Evolutionary conservation across 2,797 vertebrate genomes (phyloP), one percentile per base, ranked within the genome.

Genomic region (Danio tinwini): DNA sequence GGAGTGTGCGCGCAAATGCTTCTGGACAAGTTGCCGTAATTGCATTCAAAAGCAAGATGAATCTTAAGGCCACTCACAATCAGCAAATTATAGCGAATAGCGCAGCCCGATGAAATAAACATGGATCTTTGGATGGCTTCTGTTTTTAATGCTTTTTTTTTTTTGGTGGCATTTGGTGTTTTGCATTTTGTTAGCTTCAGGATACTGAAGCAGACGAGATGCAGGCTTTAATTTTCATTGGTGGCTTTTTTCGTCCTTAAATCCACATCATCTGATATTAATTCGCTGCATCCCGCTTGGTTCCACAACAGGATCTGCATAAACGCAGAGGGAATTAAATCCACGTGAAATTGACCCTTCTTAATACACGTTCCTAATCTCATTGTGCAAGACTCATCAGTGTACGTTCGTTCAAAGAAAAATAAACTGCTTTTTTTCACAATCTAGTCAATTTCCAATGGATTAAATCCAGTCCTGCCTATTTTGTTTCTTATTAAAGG

Each of bases 111-210:
- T 72, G 68, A 79, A 79, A 55, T 79, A 55, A 81, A 75, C 14
- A n/a, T 45, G n/a, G 39, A 59, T 49, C 42, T 69, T 50, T 39
- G 21, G 29, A 68, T 69, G 21, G 64, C 13, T 67, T 56, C 19
- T 10, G 11, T 68, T 76, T 56, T 67, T 67, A 65, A 56, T 56
- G 74, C 74, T 76, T 49, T 69, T 45, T 40, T 29, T 29, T 29
- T 29, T 29, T 29, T 3, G 53, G 16, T 70, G 37, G 65, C 19
- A 45, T 79, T 74, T 62, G 6, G 49, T 59, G 44, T 40, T 79
- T 79, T 79, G 58, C 68, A 64, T 78, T 79, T 72, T 72, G 58
- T 64, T 79, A 45, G 67, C 77, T 79, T 79, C 14, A 64, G 76
- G 76, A 78, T 52, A 78, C n/a, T 45, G 17, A 74, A 62, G 44